These are phyloP conservation scores for Parasteatoda tepidariorum DNA, from an alignment of 1,140 invertebrate genomes.

Conservation along the genomic window DNA sequence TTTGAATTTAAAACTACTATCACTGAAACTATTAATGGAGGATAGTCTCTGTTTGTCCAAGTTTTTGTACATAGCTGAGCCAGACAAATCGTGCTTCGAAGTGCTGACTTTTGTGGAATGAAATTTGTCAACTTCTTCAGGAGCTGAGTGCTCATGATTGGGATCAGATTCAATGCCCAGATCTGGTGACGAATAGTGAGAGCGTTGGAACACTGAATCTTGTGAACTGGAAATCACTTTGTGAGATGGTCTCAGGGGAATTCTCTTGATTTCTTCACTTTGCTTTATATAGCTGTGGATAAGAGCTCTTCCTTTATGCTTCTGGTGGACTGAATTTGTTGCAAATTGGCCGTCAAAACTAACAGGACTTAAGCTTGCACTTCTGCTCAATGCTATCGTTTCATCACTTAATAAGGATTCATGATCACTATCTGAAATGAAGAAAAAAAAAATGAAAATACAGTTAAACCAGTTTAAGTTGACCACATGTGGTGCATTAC, in stretches of 20 bases:
- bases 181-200: slow-evolving; percentile 54
- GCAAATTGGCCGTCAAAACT: slow-evolving; percentile 37
- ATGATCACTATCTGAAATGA: slow-evolving; percentile 26
- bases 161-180: slow-evolving; percentile 59
- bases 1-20: background rate
- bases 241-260: background rate
- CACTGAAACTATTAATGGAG: background rate
- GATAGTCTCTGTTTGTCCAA: background rate
- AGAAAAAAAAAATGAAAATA: background rate
- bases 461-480: too few species aligned
- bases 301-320: background rate
- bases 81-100: background rate
- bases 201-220: slow-evolving; percentile 35
- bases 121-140: slow-evolving; percentile 10
- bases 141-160: slow-evolving; percentile 44
- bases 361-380: slow-evolving; percentile 34
- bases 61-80: background rate
- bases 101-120: background rate
- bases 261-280: background rate
- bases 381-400: slow-evolving; percentile 30
- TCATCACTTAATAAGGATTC: slow-evolving; percentile 47
- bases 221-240: background rate
- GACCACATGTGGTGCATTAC: too few species aligned
- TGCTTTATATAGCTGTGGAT: background rate
- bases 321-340: background rate